Conservation (phyloP, 2,797 vertebrate species). For the Heliangelus exortis region DNA sequence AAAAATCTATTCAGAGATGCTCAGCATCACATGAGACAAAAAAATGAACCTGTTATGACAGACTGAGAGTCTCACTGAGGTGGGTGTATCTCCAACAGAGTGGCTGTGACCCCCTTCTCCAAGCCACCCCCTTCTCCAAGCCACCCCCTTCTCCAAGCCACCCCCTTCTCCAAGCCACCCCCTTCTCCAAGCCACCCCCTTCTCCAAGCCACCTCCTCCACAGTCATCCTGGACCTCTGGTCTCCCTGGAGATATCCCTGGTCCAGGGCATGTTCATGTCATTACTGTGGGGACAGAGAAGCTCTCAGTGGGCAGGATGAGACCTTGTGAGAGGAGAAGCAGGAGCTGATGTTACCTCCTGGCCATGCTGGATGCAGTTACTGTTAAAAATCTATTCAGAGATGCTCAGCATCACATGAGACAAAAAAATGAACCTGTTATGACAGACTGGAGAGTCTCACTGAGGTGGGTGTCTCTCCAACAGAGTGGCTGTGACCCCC, state of each 20-base stretch:
- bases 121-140: too few species aligned
- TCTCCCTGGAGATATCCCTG: background rate
- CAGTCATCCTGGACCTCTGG: background rate
- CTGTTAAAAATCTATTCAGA: background rate
- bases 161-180: too few species aligned
- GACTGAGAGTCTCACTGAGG: fast-evolving
- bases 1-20: background rate
- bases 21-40: background rate
- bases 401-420: background rate
- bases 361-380: background rate
- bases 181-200: background rate
- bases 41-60: background rate
- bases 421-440: background rate
- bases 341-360: background rate
- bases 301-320: background rate
- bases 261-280: too few species aligned
- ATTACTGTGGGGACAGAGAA: fast-evolving
- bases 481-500: background rate
- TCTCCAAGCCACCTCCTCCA: background rate
- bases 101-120: background rate
- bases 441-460: background rate
- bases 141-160: too few species aligned
- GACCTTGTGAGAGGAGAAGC: background rate
- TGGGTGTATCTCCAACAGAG: fast-evolving
- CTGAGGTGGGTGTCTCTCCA: fast-evolving